Percentiles rank a stretch among this genome's conserved stretches.
Evolutionary conservation across 2,888 invertebrate species (phyloP).

Genomic region (Steinernema hermaphroditum): DNA sequence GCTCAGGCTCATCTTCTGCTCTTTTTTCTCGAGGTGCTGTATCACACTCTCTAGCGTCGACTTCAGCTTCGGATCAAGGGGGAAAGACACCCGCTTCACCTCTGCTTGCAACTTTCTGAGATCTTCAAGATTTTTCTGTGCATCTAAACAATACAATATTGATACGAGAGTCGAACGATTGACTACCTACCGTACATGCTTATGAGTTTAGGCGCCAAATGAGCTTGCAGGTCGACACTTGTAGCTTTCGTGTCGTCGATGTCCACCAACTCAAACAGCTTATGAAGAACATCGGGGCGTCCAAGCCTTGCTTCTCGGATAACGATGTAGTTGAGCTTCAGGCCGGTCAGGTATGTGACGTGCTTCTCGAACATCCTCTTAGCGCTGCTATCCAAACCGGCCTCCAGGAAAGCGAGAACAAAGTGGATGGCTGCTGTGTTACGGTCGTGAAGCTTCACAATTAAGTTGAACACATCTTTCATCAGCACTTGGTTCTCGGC

Average conservation of each 20-base stretch:
- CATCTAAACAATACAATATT: conserved; percentile 6
- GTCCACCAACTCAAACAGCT: conserved; percentile 24
- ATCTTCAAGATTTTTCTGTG: conserved; percentile 23
- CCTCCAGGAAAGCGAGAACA: conserved; percentile 30
- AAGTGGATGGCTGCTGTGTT: conserved; percentile 32
- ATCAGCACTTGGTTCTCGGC: conserved; percentile 15
- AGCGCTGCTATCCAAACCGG: conserved; percentile 10
- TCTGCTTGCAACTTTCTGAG: conserved; percentile 25
- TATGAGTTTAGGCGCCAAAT: neutral
- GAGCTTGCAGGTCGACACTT: neutral
- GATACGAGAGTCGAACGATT: no score
- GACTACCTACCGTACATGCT: conserved; percentile 6
- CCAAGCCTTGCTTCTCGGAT: conserved; percentile 29
- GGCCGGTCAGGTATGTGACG: neutral
- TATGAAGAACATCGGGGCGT: conserved; percentile 34
- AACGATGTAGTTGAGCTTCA: conserved; percentile 25
- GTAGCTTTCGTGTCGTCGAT: conserved; percentile 2
- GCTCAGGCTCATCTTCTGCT: neutral
- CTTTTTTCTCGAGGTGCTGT: conserved; percentile 1
- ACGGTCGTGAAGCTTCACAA: conserved; percentile 27
- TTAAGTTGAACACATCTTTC: conserved; percentile 24
- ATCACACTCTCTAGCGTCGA: conserved; percentile 22
- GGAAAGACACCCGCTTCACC: conserved; percentile 27
- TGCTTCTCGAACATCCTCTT: conserved; percentile 25
- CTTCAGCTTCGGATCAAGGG: conserved; percentile 30